phyloP scores from a whole-genome alignment of 2,113 vertebrate genomes.

The Plecturocebus donacophilus region DNA sequence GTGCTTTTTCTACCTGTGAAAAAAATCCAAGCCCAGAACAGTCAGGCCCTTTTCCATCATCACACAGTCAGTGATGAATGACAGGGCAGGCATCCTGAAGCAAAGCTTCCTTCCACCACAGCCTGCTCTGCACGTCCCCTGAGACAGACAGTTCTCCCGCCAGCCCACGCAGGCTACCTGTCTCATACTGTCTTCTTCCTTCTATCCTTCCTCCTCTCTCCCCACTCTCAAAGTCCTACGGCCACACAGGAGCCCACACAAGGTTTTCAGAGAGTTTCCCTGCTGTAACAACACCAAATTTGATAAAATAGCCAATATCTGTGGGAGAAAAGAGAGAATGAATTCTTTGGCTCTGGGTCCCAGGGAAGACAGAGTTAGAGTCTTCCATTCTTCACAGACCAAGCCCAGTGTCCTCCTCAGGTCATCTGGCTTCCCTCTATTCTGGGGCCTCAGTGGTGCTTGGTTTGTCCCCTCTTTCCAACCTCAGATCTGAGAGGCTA shows the following conservation, averaged over 20 bases:
- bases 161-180: too few relatives aligned
- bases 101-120: not conserved
- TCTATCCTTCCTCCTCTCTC: not conserved
- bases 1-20: not conserved
- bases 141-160: not conserved
- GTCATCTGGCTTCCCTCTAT: not conserved
- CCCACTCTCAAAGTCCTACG: too few relatives aligned
- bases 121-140: not conserved
- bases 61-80: not conserved
- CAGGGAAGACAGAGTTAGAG: not conserved
- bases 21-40: not conserved
- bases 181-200: not conserved
- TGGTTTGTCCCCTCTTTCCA: not conserved
- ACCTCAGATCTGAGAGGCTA: not conserved
- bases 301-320: not conserved
- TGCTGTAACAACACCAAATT: not conserved
- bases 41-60: too few relatives aligned
- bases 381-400: not conserved
- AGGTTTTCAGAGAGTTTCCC: not conserved
- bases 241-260: not conserved
- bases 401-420: not conserved
- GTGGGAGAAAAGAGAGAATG: not conserved
- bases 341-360: not conserved
- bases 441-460: not conserved
- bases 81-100: not conserved